Evolutionary conservation across 2,797 vertebrate species (phyloP), one percentile per base, ranked within the genome.

Genomic region (Poeciliopsis gracilis): DNA sequence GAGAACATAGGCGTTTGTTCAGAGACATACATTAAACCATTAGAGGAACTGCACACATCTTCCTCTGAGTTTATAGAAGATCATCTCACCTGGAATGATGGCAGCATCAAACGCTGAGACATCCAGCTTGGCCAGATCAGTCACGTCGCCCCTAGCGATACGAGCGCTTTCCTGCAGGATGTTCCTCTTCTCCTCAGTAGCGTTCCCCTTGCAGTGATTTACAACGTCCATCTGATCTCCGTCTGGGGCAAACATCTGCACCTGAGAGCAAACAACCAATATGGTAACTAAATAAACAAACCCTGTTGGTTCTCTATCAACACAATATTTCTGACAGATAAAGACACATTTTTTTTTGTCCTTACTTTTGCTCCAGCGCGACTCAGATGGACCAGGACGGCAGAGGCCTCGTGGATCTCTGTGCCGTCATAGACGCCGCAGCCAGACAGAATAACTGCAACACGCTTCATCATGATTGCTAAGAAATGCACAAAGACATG

Each of bases 381-480:
- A 90, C 97, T 97, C 86, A 98, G 95, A 38, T 97, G 97, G 63
- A 97, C 96, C 79, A 97, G 92, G 28, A 97, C 78, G 0, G 97
- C 97, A 0, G 97, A 97, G 1, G 96, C 94, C 90, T 97, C 97
- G 0, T 97, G 96, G 89, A 98, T 46, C 89, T 98, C 97, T 1
- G 95, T 97, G 66, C 97, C 97, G 0, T 97, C 97, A 38, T 96
- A 97, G 47, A 96, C 96, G 0, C 97, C 97, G 2, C 97, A 97
- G 74, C 97, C 97, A 0, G 96, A 93, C 57, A 98, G 95, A 83
- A 98, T 90, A 15, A 97, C 92, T 6, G 97, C 97, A 78, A 97
- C 97, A 53, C 91, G 81, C 92, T 96, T 97, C 0, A 70, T 89
- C 97, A 97, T 97, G 82, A 76, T 89, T 88, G 55, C 93, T 94